A percentile compares a stretch with the other conserved stretches of the same genome.
phyloP scores from a whole-genome alignment of 2,113 vertebrate genomes.

The Dicaeum eximium region DNA sequence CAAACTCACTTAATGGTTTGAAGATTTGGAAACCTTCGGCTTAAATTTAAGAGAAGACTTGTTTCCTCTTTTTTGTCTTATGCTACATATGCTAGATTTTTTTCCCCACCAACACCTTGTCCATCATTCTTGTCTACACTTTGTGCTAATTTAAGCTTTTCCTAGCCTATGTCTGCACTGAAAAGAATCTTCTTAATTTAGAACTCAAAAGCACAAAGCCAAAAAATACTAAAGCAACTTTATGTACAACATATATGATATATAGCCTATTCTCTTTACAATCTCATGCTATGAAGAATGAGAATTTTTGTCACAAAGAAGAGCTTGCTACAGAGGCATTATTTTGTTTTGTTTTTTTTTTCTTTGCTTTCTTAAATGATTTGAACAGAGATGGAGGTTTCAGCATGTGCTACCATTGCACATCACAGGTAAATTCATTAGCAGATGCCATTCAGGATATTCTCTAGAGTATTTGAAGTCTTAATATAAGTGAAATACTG shows the following conservation, averaged over 20 bases:
- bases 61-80: background rate
- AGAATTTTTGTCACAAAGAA: background rate
- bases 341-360: background rate
- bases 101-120: background rate
- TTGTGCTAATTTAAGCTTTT: background rate
- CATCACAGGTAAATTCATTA: background rate
- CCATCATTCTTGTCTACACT: background rate
- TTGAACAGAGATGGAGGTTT: background rate
- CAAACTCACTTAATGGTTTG: background rate
- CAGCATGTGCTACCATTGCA: background rate
- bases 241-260: background rate
- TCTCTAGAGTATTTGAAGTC: background rate
- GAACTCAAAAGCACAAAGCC: background rate
- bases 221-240: background rate
- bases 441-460: background rate
- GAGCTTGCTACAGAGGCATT: background rate
- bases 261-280: background rate
- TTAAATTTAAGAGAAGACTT: background rate
- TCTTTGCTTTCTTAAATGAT: background rate
- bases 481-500: background rate
- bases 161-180: background rate
- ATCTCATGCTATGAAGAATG: background rate
- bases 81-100: background rate
- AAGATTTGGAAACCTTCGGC: background rate
- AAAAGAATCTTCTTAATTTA: background rate